A percentile compares a stretch with the other conserved stretches of the same genome.
Conservation (phyloP, 2,888 invertebrate genomes). For the Lottia gigantea region DNA sequence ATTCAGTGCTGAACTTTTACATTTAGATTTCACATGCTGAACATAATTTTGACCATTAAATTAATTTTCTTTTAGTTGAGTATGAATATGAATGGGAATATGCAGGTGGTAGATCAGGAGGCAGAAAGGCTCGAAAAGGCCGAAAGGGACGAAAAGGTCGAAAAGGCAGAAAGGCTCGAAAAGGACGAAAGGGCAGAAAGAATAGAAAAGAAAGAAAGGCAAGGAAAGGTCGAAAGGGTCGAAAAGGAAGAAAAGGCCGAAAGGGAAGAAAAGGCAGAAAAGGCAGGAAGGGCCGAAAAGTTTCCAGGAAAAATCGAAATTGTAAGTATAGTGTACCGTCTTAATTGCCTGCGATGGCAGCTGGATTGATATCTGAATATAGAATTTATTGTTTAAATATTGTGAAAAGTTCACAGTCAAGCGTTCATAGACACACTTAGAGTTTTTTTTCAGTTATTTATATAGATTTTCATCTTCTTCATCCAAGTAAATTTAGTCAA, state of each 20-base stretch:
- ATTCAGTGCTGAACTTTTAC: too few relatives aligned
- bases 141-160: neutral
- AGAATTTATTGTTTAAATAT: too few relatives aligned
- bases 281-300: neutral
- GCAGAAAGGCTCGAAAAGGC: neutral
- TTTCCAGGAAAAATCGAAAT: neutral
- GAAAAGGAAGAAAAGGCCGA: neutral
- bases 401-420: too few relatives aligned
- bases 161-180: neutral
- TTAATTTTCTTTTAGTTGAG: neutral
- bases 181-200: neutral
- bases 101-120: neutral
- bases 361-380: too few relatives aligned
- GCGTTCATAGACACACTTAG: too few relatives aligned
- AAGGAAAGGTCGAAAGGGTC: neutral
- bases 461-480: too few relatives aligned
- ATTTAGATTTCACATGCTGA: too few relatives aligned
- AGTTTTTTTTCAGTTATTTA: too few relatives aligned
- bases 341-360: too few relatives aligned
- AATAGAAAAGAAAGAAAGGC: neutral
- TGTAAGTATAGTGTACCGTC: too few relatives aligned
- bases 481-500: too few relatives aligned
- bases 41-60: too few relatives aligned
- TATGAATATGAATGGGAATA: constrained; percentile 5
- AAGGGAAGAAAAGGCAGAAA: neutral